Evolutionary conservation across 2,797 vertebrate genomes (phyloP), one percentile per base, ranked within the genome.

Genomic region (Malacoctenus gilli): DNA sequence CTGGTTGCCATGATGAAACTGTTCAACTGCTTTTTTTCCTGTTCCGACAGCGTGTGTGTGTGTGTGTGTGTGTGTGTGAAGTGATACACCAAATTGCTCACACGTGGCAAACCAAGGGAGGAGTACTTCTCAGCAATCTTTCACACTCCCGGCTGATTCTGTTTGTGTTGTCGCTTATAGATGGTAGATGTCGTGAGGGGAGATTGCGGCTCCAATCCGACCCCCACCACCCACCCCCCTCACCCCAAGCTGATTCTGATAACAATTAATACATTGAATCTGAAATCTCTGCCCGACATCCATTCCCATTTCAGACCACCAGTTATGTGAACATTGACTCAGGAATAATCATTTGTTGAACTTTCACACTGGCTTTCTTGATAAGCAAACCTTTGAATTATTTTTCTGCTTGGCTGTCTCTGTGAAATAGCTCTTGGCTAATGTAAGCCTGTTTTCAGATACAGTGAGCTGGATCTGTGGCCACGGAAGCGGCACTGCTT

Each of bases 321-420:
- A 61, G 77, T 82, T 85, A 85, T 85, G 78, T 85, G 82, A 87
- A 90, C 83, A 86, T 88, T 85, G 87, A 89, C 85, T 89, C 50
- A 66, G 84, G 68, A 85, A 85, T 87, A 91, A 91, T 86, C 82
- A 84, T 89, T 89, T 90, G 88, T 88, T 90, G 83, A 88, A 91
- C 85, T 88, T 89, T 86, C 67, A 82, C 75, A 83, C 73, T 75
- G 59, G 70, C 77, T 79, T 84, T 85, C 68, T 78, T 79, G 88
- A 91, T 89, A 89, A 91, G 89, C 79, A 82, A 88, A 79, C 80
- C 88, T 89, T 90, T 87, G 83, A 91, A 90, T 90, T 85, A 88
- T 85, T 89, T 89, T 91, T 91, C 87, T 91, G 87, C 90, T 90
- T 90, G 88, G 69, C 68, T 84, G 78, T 91, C 76, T 70, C 87